Evolutionary conservation across 2,113 vertebrate genomes (phyloP).

Genomic region (Actenoides lindsayi): DNA sequence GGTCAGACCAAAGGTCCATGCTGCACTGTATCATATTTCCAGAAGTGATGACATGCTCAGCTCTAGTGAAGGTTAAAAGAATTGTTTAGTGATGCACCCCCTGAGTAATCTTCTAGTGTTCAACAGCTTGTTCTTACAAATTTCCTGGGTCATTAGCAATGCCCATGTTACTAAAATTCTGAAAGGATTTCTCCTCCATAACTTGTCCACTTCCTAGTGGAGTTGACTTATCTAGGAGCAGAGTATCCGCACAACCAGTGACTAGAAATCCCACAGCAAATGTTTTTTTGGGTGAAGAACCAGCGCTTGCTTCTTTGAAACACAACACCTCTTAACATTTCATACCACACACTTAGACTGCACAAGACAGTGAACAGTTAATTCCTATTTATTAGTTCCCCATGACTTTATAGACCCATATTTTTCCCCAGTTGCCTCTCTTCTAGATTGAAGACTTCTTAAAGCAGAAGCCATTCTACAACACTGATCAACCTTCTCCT

Average conservation of each 20-base stretch:
- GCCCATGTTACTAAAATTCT: neutral
- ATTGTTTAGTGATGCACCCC: neutral
- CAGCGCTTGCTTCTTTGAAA: neutral
- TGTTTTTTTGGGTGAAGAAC: neutral
- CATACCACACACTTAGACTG: neutral
- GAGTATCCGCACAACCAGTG: neutral
- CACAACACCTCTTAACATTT: rapidly evolving
- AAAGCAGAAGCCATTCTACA: neutral
- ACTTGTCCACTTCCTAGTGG: neutral
- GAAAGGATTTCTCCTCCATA: neutral
- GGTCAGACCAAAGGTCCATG: neutral
- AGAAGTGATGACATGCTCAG: neutral
- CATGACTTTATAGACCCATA: neutral
- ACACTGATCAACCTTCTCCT: neutral
- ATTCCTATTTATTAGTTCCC: neutral
- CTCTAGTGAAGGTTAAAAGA: neutral
- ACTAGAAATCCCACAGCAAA: neutral
- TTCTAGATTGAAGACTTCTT: neutral
- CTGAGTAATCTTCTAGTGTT: neutral
- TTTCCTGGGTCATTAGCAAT: neutral
- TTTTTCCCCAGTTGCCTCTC: rapidly evolving
- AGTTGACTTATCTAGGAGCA: neutral
- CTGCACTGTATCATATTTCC: neutral
- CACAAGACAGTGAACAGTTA: neutral
- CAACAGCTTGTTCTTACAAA: neutral